A percentile compares a stretch with the other conserved stretches of the same genome.
Evolutionary conservation across 2,888 invertebrate genomes (phyloP).

Genomic region (Himalopsyche anomala): DNA sequence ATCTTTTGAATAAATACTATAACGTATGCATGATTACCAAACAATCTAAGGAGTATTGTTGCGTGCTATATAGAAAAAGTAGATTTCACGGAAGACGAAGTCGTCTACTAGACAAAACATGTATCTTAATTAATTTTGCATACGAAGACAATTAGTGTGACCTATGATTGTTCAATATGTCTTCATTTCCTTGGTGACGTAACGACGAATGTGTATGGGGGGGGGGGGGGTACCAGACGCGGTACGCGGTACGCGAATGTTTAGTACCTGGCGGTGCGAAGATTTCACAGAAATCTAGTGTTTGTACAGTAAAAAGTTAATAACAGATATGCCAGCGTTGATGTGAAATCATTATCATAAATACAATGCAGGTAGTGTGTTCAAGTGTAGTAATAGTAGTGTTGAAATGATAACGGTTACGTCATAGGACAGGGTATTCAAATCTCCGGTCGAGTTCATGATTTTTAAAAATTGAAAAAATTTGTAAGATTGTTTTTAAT

Average conservation of each 20-base stretch:
- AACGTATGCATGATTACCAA: too few relatives aligned
- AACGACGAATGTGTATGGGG: background rate
- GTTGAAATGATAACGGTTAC: slow-evolving; percentile 59
- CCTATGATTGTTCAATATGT: slow-evolving; percentile 8
- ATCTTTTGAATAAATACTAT: too few relatives aligned
- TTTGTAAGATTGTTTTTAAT: too few relatives aligned
- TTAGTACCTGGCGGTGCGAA: slow-evolving; percentile 17
- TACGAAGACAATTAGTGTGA: slow-evolving; percentile 16
- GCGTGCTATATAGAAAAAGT: background rate
- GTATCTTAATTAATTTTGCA: slow-evolving; percentile 7
- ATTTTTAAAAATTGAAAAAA: background rate
- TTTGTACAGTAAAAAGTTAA: slow-evolving; percentile 46
- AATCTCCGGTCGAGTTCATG: slow-evolving; percentile 37
- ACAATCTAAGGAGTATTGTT: background rate
- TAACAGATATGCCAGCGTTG: slow-evolving; percentile 49
- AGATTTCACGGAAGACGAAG: background rate
- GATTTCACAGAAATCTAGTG: slow-evolving; percentile 46
- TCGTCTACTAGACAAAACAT: background rate
- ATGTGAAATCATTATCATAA: slow-evolving; percentile 60
- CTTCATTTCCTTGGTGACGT: slow-evolving; percentile 4
- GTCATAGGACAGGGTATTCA: slow-evolving; percentile 47
- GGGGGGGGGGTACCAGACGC: background rate
- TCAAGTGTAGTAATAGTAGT: slow-evolving; percentile 57
- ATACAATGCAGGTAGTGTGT: slow-evolving; percentile 55
- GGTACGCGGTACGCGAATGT: background rate